phyloP scores from a whole-genome alignment of 2,113 vertebrate species.

The Megaleporinus macrocephalus region DNA sequence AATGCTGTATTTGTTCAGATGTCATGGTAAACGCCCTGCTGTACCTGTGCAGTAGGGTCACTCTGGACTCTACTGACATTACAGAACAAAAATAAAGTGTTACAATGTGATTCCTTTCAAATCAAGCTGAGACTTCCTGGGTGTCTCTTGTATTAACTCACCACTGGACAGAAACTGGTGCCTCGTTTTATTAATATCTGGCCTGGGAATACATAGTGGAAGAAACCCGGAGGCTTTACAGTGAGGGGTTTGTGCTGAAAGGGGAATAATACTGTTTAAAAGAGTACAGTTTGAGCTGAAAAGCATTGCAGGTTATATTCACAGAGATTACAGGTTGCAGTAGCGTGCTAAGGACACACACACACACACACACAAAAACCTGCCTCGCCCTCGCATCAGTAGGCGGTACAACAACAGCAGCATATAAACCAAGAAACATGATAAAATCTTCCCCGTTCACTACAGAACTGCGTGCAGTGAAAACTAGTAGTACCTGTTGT shows the following conservation, averaged over 20 bases:
- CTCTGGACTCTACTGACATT: neutral
- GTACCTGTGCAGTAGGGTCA: neutral
- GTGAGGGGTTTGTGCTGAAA: neutral
- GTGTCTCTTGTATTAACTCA: neutral
- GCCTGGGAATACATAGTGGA: neutral
- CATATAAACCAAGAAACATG: neutral
- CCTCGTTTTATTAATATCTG: constrained; percentile 13
- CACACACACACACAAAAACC: neutral
- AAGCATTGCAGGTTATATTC: constrained; percentile 4
- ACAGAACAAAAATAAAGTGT: neutral
- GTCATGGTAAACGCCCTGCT: neutral
- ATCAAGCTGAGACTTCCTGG: neutral
- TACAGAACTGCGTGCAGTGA: neutral
- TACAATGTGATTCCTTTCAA: no score
- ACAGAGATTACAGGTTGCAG: neutral
- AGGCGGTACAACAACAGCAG: constrained; percentile 1
- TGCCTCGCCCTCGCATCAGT: neutral
- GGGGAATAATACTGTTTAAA: neutral
- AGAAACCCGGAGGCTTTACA: neutral
- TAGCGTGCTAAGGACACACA: neutral
- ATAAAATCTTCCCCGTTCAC: neutral
- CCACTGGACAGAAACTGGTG: neutral
- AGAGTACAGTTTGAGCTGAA: constrained; percentile 5
- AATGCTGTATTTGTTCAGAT: no score
- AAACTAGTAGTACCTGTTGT: constrained; percentile 13